A percentile compares a stretch with the other conserved stretches of the same genome.
These are phyloP conservation scores for Megaceryle maxima DNA, from an alignment of 2,113 vertebrate genomes.

Conservation along the genomic window DNA sequence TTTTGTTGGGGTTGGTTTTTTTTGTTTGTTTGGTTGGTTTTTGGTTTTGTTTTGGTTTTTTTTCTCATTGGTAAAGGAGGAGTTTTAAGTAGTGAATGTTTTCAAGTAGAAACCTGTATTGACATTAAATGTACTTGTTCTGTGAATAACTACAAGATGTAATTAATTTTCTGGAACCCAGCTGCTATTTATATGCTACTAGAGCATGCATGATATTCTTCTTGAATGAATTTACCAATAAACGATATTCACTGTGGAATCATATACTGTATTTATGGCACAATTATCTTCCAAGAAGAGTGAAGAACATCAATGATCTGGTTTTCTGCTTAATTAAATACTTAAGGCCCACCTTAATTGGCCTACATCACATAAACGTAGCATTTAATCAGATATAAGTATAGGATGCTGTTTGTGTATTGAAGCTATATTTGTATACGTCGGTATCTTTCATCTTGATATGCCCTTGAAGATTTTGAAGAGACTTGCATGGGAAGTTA, in stretches of 20 bases:
- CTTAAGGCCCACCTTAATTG: background rate
- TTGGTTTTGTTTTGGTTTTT: no score
- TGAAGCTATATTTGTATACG: background rate
- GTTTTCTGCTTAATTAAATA: conserved; percentile 44
- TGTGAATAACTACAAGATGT: background rate
- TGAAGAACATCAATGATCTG: conserved; percentile 18
- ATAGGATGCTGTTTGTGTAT: background rate
- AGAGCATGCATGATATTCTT: background rate
- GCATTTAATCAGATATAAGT: background rate
- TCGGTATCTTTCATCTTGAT: background rate
- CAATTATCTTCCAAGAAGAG: conserved; percentile 14
- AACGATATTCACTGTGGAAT: background rate
- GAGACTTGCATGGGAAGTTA: background rate
- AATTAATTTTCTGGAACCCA: background rate
- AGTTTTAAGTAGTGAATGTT: background rate
- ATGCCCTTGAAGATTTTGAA: background rate
- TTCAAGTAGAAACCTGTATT: background rate
- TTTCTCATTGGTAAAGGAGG: background rate
- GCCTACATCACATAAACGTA: background rate
- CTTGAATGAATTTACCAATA: background rate
- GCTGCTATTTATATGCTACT: background rate
- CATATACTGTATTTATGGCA: background rate
- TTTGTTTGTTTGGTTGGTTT: no score
- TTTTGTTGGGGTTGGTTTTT: no score
- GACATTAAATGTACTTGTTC: background rate